Conservation (phyloP, 2,888 invertebrate genomes). For the Callyntrura sp. region DNA sequence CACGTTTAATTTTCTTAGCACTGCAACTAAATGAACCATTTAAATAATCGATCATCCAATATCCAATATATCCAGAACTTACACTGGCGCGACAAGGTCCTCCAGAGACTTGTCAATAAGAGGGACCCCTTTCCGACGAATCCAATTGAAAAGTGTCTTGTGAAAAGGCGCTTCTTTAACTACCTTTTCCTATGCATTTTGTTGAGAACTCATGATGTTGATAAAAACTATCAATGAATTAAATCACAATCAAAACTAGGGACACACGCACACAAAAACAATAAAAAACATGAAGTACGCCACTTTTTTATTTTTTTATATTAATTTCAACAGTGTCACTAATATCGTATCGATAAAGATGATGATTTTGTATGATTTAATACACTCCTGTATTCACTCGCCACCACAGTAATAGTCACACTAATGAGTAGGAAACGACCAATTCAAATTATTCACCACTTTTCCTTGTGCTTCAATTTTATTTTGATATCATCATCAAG, state of each 20-base stretch:
- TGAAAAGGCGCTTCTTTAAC: conserved; percentile 15
- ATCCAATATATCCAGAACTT: conserved; percentile 19
- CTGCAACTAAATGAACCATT: not conserved
- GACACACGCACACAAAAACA: not conserved
- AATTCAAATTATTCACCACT: conserved; percentile 48
- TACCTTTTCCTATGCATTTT: conserved; percentile 74
- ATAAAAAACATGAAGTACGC: not conserved
- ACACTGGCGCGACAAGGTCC: conserved; percentile 54
- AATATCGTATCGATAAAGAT: not conserved
- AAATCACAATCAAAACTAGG: not conserved
- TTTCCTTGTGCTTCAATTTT: conserved; percentile 42
- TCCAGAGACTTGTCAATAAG: conserved; percentile 61
- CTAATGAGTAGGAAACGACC: conserved; percentile 4
- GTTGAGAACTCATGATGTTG: conserved; percentile 67
- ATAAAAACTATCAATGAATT: conserved; percentile 7
- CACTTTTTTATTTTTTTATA: not conserved
- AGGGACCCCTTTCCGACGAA: conserved; percentile 18
- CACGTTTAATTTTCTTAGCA: not conserved
- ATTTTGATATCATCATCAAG: conserved; percentile 51
- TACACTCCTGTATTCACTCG: conserved; percentile 26
- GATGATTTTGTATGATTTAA: conserved; percentile 28
- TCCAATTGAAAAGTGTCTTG: conserved; percentile 7
- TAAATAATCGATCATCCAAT: not conserved
- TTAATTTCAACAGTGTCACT: conserved; percentile 1
- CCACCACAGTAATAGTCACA: not conserved